Base-by-base conservation (phyloP, 2,888 invertebrate genomes). In the Anoplius nigerrimus region DNA sequence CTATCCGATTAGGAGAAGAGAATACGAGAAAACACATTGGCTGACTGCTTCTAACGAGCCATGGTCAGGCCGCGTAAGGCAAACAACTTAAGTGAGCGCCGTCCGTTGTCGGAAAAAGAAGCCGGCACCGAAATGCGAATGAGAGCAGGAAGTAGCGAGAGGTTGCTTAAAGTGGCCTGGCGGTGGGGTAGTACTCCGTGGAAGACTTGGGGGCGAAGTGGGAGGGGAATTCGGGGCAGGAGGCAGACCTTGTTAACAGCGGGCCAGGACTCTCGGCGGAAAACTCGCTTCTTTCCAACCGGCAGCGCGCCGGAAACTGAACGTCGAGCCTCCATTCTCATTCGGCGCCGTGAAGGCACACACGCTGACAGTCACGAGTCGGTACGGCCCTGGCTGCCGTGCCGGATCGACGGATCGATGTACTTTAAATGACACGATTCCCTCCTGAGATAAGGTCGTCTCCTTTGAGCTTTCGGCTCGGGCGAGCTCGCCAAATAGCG, bases 351-450 rank as follows among this genome's bases (percentile, higher is more conserved):
- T 48, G 16, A 48, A 2, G 11, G 46, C 46, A 16, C 4, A 27
- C 46, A 46, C 11, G n/a, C 18, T 48, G 11, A n/a, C 27, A 3
- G 46, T 46, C n/a, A 34, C 5, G n/a, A 15, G 48, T 48, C 11
- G 48, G 16, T 2, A 48, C 8, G 34, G n/a, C 16, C 18, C n/a
- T 48, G 6, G 16, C 48, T n/a, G 48, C 48, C 48, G 18, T 48
- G 48, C 48, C 16, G 5, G 5, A 48, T 71, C 59, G 46, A 45
- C 62, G 69, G 59, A 70, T 64, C 56, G 62, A 69, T 69, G 69
- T 54, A 51, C 58, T 69, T 64, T 64, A 74, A 77, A 71, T 66
- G 71, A 76, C 78, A 56, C 55, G 76, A 76, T 77, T 74, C 64
- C 65, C 62, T 57, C 18, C 43, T 52, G 67, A 64, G 77, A 77